Conservation (phyloP, 2,113 vertebrate genomes). For the Sebastes schlegelii region DNA sequence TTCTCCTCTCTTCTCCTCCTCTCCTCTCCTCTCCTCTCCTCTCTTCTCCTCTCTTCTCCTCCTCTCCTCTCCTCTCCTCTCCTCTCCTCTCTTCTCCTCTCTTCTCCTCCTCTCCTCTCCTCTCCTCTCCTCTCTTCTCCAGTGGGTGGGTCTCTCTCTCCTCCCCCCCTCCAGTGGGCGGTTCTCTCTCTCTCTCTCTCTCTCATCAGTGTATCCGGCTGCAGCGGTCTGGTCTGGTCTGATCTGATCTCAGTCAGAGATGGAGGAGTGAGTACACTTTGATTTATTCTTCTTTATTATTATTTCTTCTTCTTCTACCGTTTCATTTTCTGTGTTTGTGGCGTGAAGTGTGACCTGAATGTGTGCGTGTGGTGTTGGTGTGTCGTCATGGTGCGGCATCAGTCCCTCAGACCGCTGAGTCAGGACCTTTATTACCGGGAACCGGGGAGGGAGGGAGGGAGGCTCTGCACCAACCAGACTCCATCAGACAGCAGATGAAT, state of each 20-base stretch:
- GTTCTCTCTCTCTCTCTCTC: too few species aligned
- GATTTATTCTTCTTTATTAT: neutral
- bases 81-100: too few species aligned
- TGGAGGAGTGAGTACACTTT: slow-evolving; percentile 67
- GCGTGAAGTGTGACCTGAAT: neutral
- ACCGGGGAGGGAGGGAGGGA: too few species aligned
- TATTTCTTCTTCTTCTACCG: neutral
- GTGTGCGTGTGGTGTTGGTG: neutral
- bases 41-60: too few species aligned
- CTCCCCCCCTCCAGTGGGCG: too few species aligned
- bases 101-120: too few species aligned
- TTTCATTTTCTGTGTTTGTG: neutral
- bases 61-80: too few species aligned
- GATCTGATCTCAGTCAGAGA: slow-evolving; percentile 23
- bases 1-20: too few species aligned
- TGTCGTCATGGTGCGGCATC: slow-evolving; percentile 58
- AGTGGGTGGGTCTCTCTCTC: neutral
- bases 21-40: too few species aligned
- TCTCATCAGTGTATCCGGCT: slow-evolving; percentile 21
- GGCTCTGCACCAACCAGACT: too few species aligned
- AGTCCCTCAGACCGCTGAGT: slow-evolving; percentile 49
- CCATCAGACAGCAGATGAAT: too few species aligned
- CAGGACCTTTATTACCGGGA: slow-evolving; percentile 13
- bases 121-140: too few species aligned
- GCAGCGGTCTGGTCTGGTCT: slow-evolving; percentile 51